Percentiles rank a stretch among this genome's conserved stretches.
phyloP scores from a whole-genome alignment of 1,140 invertebrate species.

The Trichonephila inaurata region DNA sequence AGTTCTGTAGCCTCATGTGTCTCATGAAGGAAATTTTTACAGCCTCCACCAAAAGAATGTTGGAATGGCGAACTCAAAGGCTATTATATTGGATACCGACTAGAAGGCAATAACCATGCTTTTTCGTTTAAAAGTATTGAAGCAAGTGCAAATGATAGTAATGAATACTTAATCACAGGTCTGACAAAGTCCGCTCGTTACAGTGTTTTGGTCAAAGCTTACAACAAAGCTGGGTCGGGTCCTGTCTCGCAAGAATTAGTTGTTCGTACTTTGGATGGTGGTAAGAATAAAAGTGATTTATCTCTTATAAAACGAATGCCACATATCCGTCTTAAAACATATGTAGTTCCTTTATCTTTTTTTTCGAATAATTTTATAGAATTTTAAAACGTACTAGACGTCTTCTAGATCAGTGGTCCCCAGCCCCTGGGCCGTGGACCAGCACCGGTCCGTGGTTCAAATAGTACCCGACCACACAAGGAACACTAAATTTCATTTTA shows the following conservation, averaged over 20 bases:
- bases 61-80: constrained; percentile 97
- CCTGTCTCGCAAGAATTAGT: constrained; percentile 78
- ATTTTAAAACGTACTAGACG: no score
- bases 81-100: constrained; percentile 82
- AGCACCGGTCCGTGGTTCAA: no score
- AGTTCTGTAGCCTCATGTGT: no score
- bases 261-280: constrained; percentile 78
- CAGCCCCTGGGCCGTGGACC: no score
- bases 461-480: no score
- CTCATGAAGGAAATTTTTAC: background rate
- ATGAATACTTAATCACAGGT: constrained; percentile 78
- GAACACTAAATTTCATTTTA: no score
- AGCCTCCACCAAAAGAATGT: constrained; percentile 90
- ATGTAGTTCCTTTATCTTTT: no score
- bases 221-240: constrained; percentile 78
- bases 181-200: constrained; percentile 78
- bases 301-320: no score
- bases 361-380: no score
- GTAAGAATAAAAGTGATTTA: constrained; percentile 17
- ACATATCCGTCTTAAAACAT: no score
- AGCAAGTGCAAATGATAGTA: constrained; percentile 56
- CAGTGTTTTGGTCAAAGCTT: constrained; percentile 78
- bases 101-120: constrained; percentile 93
- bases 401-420: no score
- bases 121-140: constrained; percentile 74